Conservation (phyloP, 2,113 vertebrate species). For the Thomomys bottae region DNA sequence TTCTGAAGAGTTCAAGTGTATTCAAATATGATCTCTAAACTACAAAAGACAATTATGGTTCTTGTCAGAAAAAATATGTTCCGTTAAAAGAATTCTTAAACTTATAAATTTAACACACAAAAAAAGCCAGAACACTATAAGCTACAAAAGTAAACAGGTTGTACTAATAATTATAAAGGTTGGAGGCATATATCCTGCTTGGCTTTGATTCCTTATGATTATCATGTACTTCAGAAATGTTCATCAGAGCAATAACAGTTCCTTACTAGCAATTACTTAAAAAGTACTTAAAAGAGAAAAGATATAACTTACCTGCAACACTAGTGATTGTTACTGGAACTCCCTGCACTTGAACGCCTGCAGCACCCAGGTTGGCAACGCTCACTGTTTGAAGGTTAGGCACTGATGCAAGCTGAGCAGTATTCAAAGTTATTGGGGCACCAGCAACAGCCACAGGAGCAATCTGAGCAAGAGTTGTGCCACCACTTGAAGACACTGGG, state of each 20-base stretch:
- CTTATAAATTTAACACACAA: constrained; percentile 22
- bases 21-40: constrained; percentile 42
- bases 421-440: constrained; percentile 94
- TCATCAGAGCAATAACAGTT: not conserved
- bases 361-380: constrained; percentile 94
- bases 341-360: constrained; percentile 97
- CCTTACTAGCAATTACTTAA: not conserved
- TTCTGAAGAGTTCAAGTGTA: constrained; percentile 28
- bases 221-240: not conserved
- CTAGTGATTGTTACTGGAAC: constrained; percentile 97
- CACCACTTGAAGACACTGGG: constrained; percentile 91
- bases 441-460: constrained; percentile 95
- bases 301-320: constrained; percentile 91
- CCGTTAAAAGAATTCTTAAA: constrained; percentile 30
- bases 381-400: constrained; percentile 98
- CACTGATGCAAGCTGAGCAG: constrained; percentile 96
- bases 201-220: not conserved
- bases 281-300: not conserved
- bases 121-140: constrained; percentile 18
- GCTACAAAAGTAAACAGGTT: not conserved
- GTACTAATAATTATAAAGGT: not conserved
- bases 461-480: constrained; percentile 91
- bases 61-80: constrained; percentile 19
- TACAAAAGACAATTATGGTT: constrained; percentile 42
- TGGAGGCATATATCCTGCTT: not conserved